Conservation (phyloP, 2,888 invertebrate species). For the Acanthoscelides obtectus region DNA sequence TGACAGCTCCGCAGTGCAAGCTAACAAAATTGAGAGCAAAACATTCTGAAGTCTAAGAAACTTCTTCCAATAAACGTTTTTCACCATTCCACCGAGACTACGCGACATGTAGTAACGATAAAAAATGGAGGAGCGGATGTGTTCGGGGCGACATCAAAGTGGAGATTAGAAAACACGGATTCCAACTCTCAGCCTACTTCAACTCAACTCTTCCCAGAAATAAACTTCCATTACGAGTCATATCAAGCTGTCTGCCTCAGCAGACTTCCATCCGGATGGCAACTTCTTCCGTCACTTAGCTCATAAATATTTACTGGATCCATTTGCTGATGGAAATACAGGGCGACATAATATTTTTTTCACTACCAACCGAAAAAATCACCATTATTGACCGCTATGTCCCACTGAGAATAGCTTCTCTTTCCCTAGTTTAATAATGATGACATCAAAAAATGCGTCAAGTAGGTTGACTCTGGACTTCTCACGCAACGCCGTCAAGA, state of each 20-base stretch:
- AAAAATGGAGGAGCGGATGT: background rate
- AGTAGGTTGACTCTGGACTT: no score
- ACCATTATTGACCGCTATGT: no score
- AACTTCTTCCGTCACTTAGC: background rate
- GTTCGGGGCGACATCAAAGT: background rate
- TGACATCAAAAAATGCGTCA: no score
- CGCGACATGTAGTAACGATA: background rate
- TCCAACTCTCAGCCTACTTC: background rate
- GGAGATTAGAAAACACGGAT: background rate
- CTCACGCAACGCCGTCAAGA: no score
- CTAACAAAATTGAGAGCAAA: background rate
- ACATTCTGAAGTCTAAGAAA: background rate
- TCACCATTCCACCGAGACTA: background rate
- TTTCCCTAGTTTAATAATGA: no score
- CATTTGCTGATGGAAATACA: background rate
- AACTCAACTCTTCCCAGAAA: background rate
- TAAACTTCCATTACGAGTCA: background rate
- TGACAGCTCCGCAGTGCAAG: background rate
- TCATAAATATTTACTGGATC: background rate
- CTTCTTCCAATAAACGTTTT: background rate
- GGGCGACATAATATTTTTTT: background rate
- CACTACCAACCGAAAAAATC: no score
- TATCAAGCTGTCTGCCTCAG: background rate
- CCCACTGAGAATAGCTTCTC: no score
- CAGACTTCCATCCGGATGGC: background rate